phyloP scores from a whole-genome alignment of 2,113 vertebrate species.

The Cinclus cinclus region DNA sequence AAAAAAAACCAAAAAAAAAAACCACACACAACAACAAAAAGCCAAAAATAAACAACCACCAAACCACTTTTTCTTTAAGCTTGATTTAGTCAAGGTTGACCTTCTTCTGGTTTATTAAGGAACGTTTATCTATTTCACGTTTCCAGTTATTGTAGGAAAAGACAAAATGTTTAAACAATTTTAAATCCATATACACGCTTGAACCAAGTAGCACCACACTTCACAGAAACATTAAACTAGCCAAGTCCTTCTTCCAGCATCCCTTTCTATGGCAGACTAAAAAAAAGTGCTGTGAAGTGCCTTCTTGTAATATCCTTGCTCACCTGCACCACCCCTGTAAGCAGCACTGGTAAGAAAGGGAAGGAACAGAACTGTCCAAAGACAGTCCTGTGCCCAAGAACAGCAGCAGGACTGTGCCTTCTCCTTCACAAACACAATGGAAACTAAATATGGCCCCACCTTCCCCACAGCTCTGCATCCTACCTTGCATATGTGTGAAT shows the following conservation, averaged over 20 bases:
- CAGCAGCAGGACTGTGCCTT: not conserved
- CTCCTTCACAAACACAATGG: not conserved
- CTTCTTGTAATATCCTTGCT: not conserved
- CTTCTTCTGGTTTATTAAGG: not conserved
- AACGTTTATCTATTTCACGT: not conserved
- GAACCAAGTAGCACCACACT: not conserved
- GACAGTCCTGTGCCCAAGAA: not conserved
- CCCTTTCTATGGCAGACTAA: not conserved
- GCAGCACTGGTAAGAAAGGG: rapidly evolving
- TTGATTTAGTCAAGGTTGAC: not conserved
- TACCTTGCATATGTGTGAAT: not conserved
- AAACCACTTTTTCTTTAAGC: not conserved
- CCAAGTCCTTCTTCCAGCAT: not conserved
- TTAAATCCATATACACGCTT: not conserved
- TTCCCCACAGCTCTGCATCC: not conserved
- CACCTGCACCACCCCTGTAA: not conserved
- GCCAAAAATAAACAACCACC: not conserved
- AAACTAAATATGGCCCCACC: not conserved
- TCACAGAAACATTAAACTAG: not conserved
- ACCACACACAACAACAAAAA: too few relatives aligned
- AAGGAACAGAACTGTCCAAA: not conserved
- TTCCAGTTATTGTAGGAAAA: not conserved
- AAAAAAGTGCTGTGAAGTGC: not conserved
- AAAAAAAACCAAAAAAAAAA: not conserved
- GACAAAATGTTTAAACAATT: not conserved